phyloP scores from a whole-genome alignment of 2,113 vertebrate genomes.

The Notothenia rossii region DNA sequence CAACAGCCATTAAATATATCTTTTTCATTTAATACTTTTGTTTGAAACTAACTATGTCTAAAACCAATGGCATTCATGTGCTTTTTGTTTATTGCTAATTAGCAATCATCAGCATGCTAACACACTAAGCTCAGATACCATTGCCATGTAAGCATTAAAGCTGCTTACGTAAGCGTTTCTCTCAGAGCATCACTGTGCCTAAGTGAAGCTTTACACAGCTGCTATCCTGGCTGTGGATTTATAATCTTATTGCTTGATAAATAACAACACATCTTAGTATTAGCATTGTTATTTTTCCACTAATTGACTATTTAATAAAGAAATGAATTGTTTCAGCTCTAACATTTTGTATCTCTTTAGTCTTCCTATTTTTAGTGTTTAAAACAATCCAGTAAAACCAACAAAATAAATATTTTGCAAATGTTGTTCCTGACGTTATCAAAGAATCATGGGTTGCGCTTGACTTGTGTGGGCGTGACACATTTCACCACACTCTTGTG shows the following conservation, averaged over 20 bases:
- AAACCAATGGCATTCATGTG: background rate
- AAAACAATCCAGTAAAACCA: background rate
- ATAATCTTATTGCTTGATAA: background rate
- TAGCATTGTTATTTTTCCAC: background rate
- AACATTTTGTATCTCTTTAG: background rate
- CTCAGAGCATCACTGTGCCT: background rate
- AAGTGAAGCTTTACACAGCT: background rate
- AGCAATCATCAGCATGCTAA: background rate
- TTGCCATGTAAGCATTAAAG: background rate
- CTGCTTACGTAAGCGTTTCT: background rate
- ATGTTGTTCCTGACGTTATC: background rate
- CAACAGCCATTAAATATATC: background rate
- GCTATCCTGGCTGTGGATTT: background rate
- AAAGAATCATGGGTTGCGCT: conserved; percentile 10
- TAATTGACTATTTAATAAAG: background rate
- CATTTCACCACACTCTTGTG: conserved; percentile 52
- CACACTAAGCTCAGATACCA: background rate
- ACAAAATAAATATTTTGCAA: background rate
- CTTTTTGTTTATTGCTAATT: background rate
- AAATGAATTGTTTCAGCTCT: background rate
- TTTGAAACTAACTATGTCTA: background rate
- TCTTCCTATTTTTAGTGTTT: background rate
- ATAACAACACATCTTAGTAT: background rate
- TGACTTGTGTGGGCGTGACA: conserved; percentile 37
- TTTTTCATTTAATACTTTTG: background rate